Conservation (phyloP, 2,888 invertebrate genomes). For the Strigamia maritima region DNA sequence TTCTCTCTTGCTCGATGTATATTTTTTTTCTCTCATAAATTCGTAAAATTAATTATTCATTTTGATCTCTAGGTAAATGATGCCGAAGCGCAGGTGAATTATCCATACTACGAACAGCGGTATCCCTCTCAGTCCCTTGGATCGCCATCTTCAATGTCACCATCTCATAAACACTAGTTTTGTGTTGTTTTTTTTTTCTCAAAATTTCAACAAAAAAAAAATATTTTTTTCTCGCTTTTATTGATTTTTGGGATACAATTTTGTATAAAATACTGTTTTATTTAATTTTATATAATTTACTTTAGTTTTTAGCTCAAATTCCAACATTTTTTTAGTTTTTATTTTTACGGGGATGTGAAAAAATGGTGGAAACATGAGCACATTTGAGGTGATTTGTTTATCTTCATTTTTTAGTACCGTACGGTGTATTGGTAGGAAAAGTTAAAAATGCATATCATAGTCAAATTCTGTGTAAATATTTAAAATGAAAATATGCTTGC, state of each 20-base stretch:
- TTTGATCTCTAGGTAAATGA: not conserved
- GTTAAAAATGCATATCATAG: not conserved
- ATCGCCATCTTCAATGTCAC: not conserved
- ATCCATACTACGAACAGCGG: conserved; percentile 6
- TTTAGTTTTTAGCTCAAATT: too few species aligned
- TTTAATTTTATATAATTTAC: too few species aligned
- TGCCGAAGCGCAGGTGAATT: not conserved
- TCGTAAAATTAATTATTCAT: too few species aligned
- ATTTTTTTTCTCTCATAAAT: too few species aligned
- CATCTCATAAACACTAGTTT: not conserved
- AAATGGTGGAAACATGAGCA: too few species aligned
- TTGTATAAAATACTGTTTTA: too few species aligned
- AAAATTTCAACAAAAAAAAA: too few species aligned
- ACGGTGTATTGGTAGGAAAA: not conserved
- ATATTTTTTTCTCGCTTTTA: not conserved
- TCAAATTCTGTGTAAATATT: not conserved
- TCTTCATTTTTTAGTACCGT: not conserved
- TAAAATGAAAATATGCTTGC: not conserved
- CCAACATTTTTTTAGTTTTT: too few species aligned
- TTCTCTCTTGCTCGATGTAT: too few species aligned
- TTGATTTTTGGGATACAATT: too few species aligned
- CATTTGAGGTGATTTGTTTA: too few species aligned
- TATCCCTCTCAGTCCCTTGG: not conserved
- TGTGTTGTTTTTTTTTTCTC: not conserved
- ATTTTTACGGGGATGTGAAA: too few species aligned